Evolutionary conservation across 2,888 invertebrate genomes (phyloP), one percentile per base, ranked within the genome.

Genomic region (Nycteola revayana): DNA sequence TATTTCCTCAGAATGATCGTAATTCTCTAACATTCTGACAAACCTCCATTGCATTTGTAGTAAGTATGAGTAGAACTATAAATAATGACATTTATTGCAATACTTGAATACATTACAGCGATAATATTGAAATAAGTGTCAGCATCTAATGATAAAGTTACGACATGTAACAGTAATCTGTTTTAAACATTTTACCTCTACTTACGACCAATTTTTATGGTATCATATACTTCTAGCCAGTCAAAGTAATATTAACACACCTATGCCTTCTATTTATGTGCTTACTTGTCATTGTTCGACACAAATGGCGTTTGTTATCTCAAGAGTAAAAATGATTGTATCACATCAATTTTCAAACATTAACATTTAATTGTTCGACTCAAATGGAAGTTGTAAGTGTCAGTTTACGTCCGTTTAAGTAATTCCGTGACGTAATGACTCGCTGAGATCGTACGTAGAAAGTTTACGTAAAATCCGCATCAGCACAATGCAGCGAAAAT

Each of bases 401-500:
- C 43, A 49, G 34, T 32, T 47, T 58, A 50, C 47, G 34, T 47
- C 50, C 55, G 42, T 58, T 50, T 55, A 48, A 44, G 60, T 43
- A 44, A 25, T 29, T 35, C 30, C 28, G 28, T 49, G 48, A 60
- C 41, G 59, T 53, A 62, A 66, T 48, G 43, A 49, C 48, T 42
- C 42, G 49, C 35, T 51, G 44, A 46, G 52, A 51, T 49, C 42
- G 44, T n/a, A 52, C 36, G 60, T 72, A 67, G 72, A 75, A 77
- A 81, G 76, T 73, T 67, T 66, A 65, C 66, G 66, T 65, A 61
- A 70, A 63, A 66, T 65, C 59, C 53, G 54, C 59, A 62, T 61
- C 48, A 35, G 46, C 53, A 68, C 71, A 68, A 68, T 67, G 70
- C 61, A 69, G 76, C 76, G 80, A 81, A 80, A 86, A 84, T 75